Evolutionary conservation across 1,140 invertebrate genomes (phyloP).

Genomic region (Alviniconcha marisindica): DNA sequence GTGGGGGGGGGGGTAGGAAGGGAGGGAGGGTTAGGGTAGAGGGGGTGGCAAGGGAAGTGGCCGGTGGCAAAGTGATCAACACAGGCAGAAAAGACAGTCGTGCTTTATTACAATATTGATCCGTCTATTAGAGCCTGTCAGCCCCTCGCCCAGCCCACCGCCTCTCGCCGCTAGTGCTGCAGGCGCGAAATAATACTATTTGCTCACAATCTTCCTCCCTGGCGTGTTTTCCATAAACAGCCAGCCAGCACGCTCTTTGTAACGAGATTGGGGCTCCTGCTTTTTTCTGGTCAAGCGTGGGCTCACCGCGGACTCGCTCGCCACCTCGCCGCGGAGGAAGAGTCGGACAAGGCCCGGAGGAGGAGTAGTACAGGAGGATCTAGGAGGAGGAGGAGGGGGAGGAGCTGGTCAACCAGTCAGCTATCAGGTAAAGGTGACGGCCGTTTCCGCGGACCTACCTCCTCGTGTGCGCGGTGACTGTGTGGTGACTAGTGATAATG

Average conservation of each 20-base stretch:
- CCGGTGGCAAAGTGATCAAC: conserved; percentile 34
- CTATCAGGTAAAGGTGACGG: no score
- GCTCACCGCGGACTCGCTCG: no score
- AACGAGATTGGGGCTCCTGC: conserved; percentile 20
- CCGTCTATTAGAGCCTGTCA: conserved; percentile 42
- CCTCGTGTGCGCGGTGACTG: no score
- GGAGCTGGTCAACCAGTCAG: no score
- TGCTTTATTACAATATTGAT: conserved; percentile 45
- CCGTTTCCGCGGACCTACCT: no score
- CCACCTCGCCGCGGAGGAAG: no score
- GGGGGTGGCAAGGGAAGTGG: not conserved
- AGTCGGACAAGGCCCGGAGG: no score
- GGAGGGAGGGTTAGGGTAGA: not conserved
- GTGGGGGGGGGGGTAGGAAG: not conserved
- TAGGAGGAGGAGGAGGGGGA: no score
- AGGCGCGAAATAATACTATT: conserved; percentile 44
- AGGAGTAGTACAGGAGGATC: no score
- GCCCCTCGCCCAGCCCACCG: not conserved
- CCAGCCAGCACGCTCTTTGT: not conserved
- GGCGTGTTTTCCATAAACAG: conserved; percentile 38
- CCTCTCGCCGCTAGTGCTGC: not conserved
- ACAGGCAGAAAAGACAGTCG: conserved; percentile 41
- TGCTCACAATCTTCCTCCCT: conserved; percentile 40
- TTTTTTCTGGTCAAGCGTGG: not conserved
- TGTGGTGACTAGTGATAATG: no score